Evolutionary conservation across 2,888 invertebrate genomes (phyloP).

Genomic region (Mactromeris polynyma): DNA sequence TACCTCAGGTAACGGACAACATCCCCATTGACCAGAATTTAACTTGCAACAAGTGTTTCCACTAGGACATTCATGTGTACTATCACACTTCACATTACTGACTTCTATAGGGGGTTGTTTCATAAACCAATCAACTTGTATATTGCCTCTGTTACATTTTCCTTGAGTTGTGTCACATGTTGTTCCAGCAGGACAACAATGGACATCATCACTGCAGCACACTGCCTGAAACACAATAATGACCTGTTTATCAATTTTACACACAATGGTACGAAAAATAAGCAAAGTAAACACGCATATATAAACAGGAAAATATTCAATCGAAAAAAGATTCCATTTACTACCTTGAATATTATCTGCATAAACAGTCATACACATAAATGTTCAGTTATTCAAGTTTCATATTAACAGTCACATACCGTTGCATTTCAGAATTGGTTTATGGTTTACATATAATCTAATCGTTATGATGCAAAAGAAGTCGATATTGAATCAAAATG

Average conservation of each 20-base stretch:
- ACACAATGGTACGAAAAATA: too few relatives aligned
- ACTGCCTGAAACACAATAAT: slow-evolving; percentile 56
- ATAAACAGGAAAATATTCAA: too few relatives aligned
- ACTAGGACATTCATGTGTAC: slow-evolving; percentile 66
- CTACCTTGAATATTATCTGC: too few relatives aligned
- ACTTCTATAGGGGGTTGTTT: slow-evolving; percentile 41
- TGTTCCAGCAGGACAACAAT: slow-evolving; percentile 79
- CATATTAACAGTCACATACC: too few relatives aligned
- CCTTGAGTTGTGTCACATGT: slow-evolving; percentile 70
- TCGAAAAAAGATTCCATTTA: too few relatives aligned
- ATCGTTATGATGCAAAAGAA: too few relatives aligned
- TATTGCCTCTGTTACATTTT: slow-evolving; percentile 63
- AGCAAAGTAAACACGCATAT: too few relatives aligned
- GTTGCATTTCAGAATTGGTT: too few relatives aligned
- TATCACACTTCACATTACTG: slow-evolving; percentile 54
- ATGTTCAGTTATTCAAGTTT: too few relatives aligned
- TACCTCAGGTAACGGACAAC: slow-evolving; percentile 73
- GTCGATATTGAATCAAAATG: too few relatives aligned
- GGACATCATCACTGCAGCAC: slow-evolving; percentile 79
- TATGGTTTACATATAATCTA: too few relatives aligned
- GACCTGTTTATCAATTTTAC: neutral
- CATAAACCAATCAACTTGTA: slow-evolving; percentile 36
- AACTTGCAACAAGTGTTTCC: slow-evolving; percentile 76
- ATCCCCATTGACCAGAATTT: slow-evolving; percentile 73
- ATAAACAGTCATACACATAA: too few relatives aligned